A percentile compares a stretch with the other conserved stretches of the same genome.
Conservation (phyloP, 2,113 vertebrate species). For the Python bivittatus region DNA sequence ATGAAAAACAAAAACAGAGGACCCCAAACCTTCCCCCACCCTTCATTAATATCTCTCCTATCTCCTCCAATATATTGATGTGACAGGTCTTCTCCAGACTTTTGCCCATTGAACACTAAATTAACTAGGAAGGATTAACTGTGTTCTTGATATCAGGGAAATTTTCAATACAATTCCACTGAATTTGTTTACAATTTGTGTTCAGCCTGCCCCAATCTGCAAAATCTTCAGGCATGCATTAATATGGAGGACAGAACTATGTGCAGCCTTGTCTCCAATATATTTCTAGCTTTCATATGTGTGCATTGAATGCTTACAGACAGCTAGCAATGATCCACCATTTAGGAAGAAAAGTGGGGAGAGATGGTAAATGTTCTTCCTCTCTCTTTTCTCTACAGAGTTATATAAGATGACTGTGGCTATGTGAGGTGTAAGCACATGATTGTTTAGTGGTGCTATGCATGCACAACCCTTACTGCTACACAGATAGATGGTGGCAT, state of each 20-base stretch:
- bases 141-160: background rate
- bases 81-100: background rate
- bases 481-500: background rate
- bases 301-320: too few species aligned
- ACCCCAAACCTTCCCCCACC: background rate
- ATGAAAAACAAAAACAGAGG: background rate
- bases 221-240: background rate
- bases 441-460: background rate
- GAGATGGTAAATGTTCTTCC: background rate
- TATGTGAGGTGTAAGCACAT: background rate
- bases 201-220: background rate
- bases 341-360: background rate
- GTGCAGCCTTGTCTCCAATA: background rate
- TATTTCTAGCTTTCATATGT: background rate
- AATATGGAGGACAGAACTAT: background rate
- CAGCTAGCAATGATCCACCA: background rate
- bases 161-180: background rate
- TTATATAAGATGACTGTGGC: background rate
- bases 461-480: too few species aligned
- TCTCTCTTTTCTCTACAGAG: background rate
- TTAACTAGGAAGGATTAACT: background rate
- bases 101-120: background rate
- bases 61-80: background rate
- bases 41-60: background rate
- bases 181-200: background rate